Evolutionary conservation across 2,113 vertebrate genomes (phyloP).

Genomic region (Bos indicus): DNA sequence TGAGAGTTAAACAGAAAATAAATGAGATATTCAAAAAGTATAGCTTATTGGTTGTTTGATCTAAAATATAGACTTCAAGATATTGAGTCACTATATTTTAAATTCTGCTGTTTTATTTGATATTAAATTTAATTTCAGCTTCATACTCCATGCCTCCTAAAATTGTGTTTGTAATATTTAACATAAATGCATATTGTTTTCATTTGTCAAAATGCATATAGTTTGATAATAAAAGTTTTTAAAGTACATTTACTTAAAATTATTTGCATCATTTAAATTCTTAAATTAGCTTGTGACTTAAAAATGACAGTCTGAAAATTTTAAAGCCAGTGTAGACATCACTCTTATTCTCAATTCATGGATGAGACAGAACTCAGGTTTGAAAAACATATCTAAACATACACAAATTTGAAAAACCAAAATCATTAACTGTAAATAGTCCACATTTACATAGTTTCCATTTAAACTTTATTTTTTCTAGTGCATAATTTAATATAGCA

Average conservation of each 20-base stretch:
- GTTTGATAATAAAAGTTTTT: neutral
- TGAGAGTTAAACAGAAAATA: slow-evolving; percentile 10
- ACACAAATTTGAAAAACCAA: neutral
- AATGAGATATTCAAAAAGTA: neutral
- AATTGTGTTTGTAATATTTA: neutral
- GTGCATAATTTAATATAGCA: neutral
- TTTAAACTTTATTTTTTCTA: neutral
- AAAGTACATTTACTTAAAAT: neutral
- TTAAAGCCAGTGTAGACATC: neutral
- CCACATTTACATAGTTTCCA: neutral
- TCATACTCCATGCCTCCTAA: neutral
- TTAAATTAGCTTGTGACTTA: neutral
- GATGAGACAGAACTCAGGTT: neutral
- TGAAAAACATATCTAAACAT: neutral
- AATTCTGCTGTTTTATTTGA: neutral
- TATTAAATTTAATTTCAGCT: neutral
- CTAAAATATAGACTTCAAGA: neutral
- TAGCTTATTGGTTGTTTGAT: neutral
- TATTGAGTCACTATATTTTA: neutral
- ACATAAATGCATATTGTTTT: neutral
- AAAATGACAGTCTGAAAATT: neutral
- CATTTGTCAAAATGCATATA: neutral
- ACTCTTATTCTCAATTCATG: neutral
- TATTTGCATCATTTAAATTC: neutral
- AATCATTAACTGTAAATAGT: neutral